Evolutionary conservation across 2,888 invertebrate genomes (phyloP).

Genomic region (Diadegma fenestrale): DNA sequence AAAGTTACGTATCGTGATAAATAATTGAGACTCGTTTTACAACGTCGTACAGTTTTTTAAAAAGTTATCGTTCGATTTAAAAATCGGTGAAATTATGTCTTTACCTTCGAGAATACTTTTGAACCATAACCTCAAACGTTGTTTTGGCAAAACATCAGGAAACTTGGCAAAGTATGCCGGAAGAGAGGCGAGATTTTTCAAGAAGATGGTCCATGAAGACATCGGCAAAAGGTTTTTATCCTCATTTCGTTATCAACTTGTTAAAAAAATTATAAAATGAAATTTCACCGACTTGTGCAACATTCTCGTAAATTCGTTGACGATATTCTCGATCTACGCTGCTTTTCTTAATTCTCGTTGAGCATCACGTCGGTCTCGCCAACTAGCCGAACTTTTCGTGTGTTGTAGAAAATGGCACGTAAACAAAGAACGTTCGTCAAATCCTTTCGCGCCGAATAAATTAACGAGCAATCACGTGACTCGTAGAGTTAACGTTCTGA

Average conservation of each 20-base stretch:
- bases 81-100: conserved; percentile 39
- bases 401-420: conserved; percentile 66
- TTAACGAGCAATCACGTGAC: conserved; percentile 85
- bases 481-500: conserved; percentile 89
- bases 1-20: not conserved
- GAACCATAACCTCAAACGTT: conserved; percentile 58
- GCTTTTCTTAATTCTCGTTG: too few relatives aligned
- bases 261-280: not conserved
- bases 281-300: not conserved
- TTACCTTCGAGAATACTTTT: conserved; percentile 30
- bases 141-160: conserved; percentile 30
- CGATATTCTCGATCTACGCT: not conserved
- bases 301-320: not conserved
- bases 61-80: too few relatives aligned
- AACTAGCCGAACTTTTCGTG: not conserved
- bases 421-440: conserved; percentile 72
- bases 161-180: not conserved
- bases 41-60: not conserved
- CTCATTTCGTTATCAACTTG: not conserved
- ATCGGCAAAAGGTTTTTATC: conserved; percentile 71
- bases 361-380: too few relatives aligned
- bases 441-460: conserved; percentile 79
- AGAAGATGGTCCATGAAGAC: conserved; percentile 70
- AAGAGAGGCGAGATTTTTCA: conserved; percentile 72
- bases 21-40: not conserved